Evolutionary conservation across 1,140 invertebrate genomes (phyloP), one percentile per base, ranked within the genome.

Genomic region (Drosophila varians): DNA sequence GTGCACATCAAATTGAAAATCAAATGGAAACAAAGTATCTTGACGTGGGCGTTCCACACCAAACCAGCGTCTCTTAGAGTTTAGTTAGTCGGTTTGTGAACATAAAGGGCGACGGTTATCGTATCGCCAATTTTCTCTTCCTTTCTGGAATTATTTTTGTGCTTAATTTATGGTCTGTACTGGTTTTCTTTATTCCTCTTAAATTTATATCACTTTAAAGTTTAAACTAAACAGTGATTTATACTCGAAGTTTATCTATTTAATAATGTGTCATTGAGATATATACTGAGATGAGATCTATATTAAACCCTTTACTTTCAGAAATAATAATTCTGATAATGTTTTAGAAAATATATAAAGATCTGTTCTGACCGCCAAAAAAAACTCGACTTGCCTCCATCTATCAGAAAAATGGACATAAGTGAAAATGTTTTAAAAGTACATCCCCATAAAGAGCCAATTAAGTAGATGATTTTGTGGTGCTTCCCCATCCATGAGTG

Each of bases 1-100:
- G 73, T 71, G 60, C 73, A 82, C 74, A 82, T 65, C 70, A 83
- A 82, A 58, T 66, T 55, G 52, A 71, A 71, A 54, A 52, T 64
- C 46, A 70, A 64, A 74, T 56, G 36, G 47, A 57, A 74, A 49
- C 51, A 56, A 66, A 45, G 18, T 46, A 45, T 65, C 46, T 65
- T 65, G 62, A 66, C 62, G 62, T 66, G 58, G 58, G 62, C 46
- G 62, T 65, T 34, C 46, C 25, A 12, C 38, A 48, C 31, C 25
- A 12, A 43, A 48, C 31, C 18, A 53, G 56, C 49, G 28, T 47
- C 31, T 51, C 23, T 26, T 62, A 26, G 28, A 38, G 36, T 64
- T 57, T 21, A 19, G 58, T 86, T 79, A 86, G 80, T 86, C 51
- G 56, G 51, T 62, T 55, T 55, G 43, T 62, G 82, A 11, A 49